phyloP scores from a whole-genome alignment of 2,113 vertebrate species.

The Tragelaphus scriptus region DNA sequence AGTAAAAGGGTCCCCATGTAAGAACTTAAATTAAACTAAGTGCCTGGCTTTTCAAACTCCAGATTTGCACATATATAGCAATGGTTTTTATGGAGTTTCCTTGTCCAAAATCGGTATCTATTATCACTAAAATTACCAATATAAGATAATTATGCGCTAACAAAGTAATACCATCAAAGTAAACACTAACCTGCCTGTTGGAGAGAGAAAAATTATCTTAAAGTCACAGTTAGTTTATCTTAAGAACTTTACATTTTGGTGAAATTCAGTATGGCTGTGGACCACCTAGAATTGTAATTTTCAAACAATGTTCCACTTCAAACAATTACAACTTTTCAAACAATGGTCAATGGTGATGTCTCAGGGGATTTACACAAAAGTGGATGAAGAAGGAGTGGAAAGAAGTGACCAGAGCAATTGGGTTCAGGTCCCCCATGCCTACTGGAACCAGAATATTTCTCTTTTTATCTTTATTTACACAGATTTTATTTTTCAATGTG shows the following conservation, averaged over 20 bases:
- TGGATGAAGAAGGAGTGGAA: background rate
- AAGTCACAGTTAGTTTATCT: background rate
- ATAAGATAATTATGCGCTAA: background rate
- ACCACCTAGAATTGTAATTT: background rate
- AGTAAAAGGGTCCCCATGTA: background rate
- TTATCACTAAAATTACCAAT: background rate
- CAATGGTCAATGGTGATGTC: background rate
- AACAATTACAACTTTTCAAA: background rate
- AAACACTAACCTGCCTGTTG: background rate
- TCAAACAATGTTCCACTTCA: background rate
- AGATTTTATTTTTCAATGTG: background rate
- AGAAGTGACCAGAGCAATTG: background rate
- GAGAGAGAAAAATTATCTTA: background rate
- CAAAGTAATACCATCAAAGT: background rate
- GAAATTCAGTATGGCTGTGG: background rate
- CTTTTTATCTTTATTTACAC: background rate
- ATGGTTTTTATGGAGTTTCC: background rate
- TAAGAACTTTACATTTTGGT: background rate
- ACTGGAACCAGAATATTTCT: background rate
- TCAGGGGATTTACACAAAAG: background rate
- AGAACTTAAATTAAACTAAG: background rate
- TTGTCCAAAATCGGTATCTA: background rate
- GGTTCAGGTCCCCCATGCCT: background rate
- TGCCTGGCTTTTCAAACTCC: background rate
- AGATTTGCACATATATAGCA: background rate